These are phyloP conservation scores for Folsomia manolachei DNA, from an alignment of 2,888 invertebrate species.

Conservation along the genomic window DNA sequence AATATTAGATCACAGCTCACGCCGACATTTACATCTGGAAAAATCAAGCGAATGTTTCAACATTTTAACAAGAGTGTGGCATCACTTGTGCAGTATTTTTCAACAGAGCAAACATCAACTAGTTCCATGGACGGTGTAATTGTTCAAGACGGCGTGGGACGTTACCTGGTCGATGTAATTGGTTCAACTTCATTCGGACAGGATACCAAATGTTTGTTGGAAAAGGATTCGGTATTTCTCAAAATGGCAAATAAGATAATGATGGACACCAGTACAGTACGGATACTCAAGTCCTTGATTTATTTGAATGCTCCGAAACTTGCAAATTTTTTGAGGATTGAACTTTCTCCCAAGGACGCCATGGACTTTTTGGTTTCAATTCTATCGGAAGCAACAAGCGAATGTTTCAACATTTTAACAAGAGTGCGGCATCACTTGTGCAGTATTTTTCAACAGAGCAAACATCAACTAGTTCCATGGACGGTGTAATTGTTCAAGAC, in stretches of 20 bases:
- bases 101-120: constrained; percentile 24
- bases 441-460: constrained; percentile 28
- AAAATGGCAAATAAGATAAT: constrained; percentile 38
- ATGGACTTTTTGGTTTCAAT: too few relatives aligned
- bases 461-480: not conserved
- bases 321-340: constrained; percentile 6
- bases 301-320: constrained; percentile 28
- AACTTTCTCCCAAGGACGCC: constrained; percentile 20
- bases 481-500: constrained; percentile 19
- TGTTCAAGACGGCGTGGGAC: constrained; percentile 36
- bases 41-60: constrained; percentile 40
- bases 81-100: constrained; percentile 33
- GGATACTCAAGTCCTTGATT: too few relatives aligned
- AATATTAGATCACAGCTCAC: constrained; percentile 33
- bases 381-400: constrained; percentile 32
- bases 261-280: constrained; percentile 11
- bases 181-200: constrained; percentile 56
- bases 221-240: constrained; percentile 54
- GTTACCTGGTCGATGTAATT: constrained; percentile 52
- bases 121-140: constrained; percentile 22
- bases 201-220: constrained; percentile 28
- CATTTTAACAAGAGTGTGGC: constrained; percentile 32
- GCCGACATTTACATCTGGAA: constrained; percentile 44
- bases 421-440: constrained; percentile 27
- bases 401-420: constrained; percentile 43